Evolutionary conservation across 2,797 vertebrate genomes (phyloP).

Genomic region (Harpagifer antarcticus): DNA sequence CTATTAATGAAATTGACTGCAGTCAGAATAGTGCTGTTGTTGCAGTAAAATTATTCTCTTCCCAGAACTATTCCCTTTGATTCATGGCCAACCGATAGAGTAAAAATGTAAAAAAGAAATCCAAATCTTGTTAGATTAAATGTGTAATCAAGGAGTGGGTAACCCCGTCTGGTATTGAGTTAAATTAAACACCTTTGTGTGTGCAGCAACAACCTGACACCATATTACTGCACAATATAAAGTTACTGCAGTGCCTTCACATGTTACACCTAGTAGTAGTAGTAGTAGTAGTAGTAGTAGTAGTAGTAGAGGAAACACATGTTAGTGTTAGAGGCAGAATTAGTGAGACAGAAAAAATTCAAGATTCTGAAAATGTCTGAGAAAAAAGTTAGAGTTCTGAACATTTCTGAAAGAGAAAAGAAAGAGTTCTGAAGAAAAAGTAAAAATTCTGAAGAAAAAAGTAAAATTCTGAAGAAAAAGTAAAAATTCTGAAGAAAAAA

Average conservation of each 20-base stretch:
- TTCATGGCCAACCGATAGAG: not conserved
- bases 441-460: too few species aligned
- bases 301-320: not conserved
- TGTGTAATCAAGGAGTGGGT: slow-evolving; percentile 60
- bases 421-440: too few species aligned
- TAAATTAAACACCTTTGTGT: slow-evolving; percentile 6
- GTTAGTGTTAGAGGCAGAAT: not conserved
- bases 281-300: not conserved
- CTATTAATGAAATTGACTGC: not conserved
- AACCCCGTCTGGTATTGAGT: not conserved
- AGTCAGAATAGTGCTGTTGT: slow-evolving; percentile 13
- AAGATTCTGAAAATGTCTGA: too few species aligned
- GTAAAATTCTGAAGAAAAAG: too few species aligned
- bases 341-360: not conserved
- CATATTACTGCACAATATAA: slow-evolving; percentile 8
- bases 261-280: not conserved
- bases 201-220: not conserved
- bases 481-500: too few species aligned
- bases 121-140: slow-evolving; percentile 9
- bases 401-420: too few species aligned
- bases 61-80: slow-evolving; percentile 37
- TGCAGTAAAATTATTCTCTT: slow-evolving; percentile 2
- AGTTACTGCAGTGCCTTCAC: slow-evolving; percentile 32
- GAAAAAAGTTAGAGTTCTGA: too few species aligned
- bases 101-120: slow-evolving; percentile 4